Evolutionary conservation across 2,888 invertebrate species (phyloP).

Genomic region (Drosophila neonasuta): DNA sequence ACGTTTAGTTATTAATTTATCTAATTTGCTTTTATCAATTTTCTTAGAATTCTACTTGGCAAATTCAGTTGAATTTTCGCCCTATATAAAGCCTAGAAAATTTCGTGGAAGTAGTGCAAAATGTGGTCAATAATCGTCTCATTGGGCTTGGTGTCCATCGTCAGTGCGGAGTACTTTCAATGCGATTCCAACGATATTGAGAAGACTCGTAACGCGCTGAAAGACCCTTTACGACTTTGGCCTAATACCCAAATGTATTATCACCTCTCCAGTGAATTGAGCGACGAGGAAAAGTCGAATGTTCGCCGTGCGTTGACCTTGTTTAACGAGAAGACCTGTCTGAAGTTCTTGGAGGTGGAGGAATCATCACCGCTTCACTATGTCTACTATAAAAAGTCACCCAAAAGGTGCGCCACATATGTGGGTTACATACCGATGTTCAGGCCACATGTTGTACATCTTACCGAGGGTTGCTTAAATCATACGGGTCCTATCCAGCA

Average conservation of each 20-base stretch:
- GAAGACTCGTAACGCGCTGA: slow-evolving; percentile 77
- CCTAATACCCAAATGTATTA: slow-evolving; percentile 73
- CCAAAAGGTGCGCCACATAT: too few relatives aligned
- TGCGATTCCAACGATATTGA: slow-evolving; percentile 70
- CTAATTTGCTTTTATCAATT: slow-evolving; percentile 31
- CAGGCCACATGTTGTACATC: too few relatives aligned
- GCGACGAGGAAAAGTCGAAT: slow-evolving; percentile 58
- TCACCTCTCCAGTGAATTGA: slow-evolving; percentile 67
- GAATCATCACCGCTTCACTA: too few relatives aligned
- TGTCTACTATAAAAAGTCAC: too few relatives aligned
- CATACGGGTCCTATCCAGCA: too few relatives aligned
- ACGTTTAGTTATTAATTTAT: background rate
- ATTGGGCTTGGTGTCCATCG: slow-evolving; percentile 26
- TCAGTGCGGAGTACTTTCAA: slow-evolving; percentile 52
- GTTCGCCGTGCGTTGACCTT: slow-evolving; percentile 58
- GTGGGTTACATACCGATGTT: too few relatives aligned
- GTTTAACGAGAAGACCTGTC: too few relatives aligned
- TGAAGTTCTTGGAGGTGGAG: too few relatives aligned
- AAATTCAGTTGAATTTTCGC: background rate
- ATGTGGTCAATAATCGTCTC: slow-evolving; percentile 41
- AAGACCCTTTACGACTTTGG: slow-evolving; percentile 73
- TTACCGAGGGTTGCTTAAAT: too few relatives aligned
- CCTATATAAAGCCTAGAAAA: slow-evolving; percentile 31
- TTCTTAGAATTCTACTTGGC: slow-evolving; percentile 45
- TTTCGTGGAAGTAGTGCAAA: slow-evolving; percentile 11